Conservation (phyloP, 2,797 vertebrate genomes). For the Odontamblyopus lacepedii region DNA sequence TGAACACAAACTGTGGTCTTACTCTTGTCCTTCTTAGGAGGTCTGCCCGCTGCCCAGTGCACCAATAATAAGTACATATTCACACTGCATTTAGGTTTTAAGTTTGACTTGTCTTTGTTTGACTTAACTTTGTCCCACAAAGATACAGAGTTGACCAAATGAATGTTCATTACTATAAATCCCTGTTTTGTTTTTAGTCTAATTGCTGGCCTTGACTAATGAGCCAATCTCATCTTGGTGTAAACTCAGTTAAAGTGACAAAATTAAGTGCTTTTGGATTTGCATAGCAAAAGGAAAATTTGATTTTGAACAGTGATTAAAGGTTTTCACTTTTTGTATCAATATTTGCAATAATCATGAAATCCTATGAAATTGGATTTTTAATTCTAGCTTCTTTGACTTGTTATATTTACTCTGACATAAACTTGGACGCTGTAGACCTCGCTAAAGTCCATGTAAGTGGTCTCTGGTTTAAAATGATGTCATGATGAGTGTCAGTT, state of each 20-base stretch:
- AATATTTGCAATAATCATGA: not conserved
- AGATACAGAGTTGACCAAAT: too few relatives aligned
- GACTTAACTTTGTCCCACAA: not conserved
- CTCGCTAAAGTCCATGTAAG: conserved; percentile 47
- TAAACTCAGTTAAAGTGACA: too few relatives aligned
- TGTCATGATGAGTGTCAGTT: conserved; percentile 43
- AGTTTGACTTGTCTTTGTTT: not conserved
- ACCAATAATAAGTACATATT: not conserved
- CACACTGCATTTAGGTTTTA: not conserved
- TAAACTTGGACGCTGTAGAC: conserved; percentile 50
- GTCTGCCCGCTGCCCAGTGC: too few relatives aligned
- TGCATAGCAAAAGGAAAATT: too few relatives aligned
- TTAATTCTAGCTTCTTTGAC: not conserved
- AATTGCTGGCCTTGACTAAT: not conserved
- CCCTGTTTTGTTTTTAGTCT: not conserved
- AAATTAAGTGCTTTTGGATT: too few relatives aligned
- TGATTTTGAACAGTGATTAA: too few relatives aligned
- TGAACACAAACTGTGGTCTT: too few relatives aligned
- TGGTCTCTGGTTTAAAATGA: conserved; percentile 55
- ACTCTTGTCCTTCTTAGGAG: too few relatives aligned
- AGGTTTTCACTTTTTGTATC: not conserved
- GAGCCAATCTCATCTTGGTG: not conserved
- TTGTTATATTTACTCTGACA: conserved; percentile 38
- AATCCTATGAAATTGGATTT: not conserved
- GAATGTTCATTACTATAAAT: too few relatives aligned